Conservation (phyloP, 2,888 invertebrate genomes). For the Glaucopsyche alexis region DNA sequence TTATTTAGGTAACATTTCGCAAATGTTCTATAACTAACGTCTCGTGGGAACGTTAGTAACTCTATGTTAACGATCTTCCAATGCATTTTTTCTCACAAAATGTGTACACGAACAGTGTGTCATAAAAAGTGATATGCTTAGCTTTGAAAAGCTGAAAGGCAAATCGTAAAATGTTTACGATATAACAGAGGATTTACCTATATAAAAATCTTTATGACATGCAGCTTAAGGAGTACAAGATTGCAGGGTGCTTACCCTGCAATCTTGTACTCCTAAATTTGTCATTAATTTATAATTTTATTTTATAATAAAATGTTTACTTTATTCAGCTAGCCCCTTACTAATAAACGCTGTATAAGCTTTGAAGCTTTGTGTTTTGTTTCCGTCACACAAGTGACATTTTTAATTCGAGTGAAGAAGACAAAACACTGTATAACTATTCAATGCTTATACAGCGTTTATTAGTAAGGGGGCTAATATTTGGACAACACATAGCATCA, state of each 20-base stretch:
- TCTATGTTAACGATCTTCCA: not conserved
- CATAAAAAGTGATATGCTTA: slow-evolving; percentile 18
- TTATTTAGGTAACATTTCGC: not conserved
- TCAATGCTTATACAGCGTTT: too few species aligned
- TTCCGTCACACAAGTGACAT: too few species aligned
- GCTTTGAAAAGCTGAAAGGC: slow-evolving; percentile 16
- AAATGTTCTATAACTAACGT: not conserved
- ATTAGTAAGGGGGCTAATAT: too few species aligned
- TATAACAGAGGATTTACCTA: slow-evolving; percentile 16
- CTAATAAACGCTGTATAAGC: too few species aligned
- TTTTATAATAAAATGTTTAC: too few species aligned
- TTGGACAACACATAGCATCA: too few species aligned
- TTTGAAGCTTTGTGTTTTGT: too few species aligned
- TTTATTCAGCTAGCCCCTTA: too few species aligned
- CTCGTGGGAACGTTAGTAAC: not conserved
- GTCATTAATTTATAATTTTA: not conserved
- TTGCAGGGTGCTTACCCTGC: too few species aligned
- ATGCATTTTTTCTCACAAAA: not conserved
- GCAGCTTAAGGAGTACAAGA: not conserved
- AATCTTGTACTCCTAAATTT: too few species aligned
- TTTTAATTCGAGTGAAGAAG: too few species aligned
- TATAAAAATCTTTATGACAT: slow-evolving; percentile 2
- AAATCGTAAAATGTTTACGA: slow-evolving; percentile 22
- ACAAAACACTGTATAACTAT: too few species aligned
- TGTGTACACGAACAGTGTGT: slow-evolving; percentile 4